Conservation (phyloP, 23 tunicate species). For the Pegea sp. region DNA sequence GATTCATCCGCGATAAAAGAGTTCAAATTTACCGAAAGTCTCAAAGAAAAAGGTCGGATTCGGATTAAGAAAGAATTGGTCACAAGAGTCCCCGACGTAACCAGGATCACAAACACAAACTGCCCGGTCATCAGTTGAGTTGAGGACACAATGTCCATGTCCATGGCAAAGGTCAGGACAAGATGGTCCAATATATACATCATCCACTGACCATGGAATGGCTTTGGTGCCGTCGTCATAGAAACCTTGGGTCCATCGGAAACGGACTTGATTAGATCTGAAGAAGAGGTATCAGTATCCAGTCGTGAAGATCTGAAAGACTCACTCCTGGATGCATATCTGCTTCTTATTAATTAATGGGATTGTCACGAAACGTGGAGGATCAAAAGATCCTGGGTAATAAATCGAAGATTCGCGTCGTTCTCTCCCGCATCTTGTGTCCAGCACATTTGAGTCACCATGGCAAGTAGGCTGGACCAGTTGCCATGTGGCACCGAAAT, state of each 20-base stretch:
- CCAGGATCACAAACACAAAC: slow-evolving; percentile 54
- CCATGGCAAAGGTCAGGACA: slow-evolving; percentile 50
- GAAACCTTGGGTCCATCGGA: slow-evolving; percentile 63
- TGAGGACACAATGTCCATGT: slow-evolving; percentile 27
- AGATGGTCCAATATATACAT: slow-evolving; percentile 78
- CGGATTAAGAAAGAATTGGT: slow-evolving; percentile 14
- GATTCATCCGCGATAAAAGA: too few species aligned
- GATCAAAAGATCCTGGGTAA: slow-evolving; percentile 38
- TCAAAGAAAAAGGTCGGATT: slow-evolving; percentile 29
- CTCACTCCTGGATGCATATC: slow-evolving; percentile 7
- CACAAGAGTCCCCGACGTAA: slow-evolving; percentile 27
- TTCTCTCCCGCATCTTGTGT: slow-evolving; percentile 19
- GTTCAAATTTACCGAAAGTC: slow-evolving; percentile 28
- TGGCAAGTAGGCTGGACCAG: slow-evolving; percentile 32
- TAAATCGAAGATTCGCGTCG: slow-evolving; percentile 49
- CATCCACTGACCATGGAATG: slow-evolving; percentile 48
- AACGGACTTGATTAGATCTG: slow-evolving; percentile 22
- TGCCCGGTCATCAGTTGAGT: slow-evolving; percentile 4
- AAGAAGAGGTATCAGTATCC: too few species aligned
- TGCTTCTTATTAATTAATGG: slow-evolving; percentile 15
- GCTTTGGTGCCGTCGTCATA: slow-evolving; percentile 3
- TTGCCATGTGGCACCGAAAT: slow-evolving; percentile 57
- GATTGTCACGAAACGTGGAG: slow-evolving; percentile 28
- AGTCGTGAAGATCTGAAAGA: too few species aligned
- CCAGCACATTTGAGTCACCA: slow-evolving; percentile 4